Evolutionary conservation across 1,140 invertebrate species (phyloP).

Genomic region (Lanistes nyassanus): DNA sequence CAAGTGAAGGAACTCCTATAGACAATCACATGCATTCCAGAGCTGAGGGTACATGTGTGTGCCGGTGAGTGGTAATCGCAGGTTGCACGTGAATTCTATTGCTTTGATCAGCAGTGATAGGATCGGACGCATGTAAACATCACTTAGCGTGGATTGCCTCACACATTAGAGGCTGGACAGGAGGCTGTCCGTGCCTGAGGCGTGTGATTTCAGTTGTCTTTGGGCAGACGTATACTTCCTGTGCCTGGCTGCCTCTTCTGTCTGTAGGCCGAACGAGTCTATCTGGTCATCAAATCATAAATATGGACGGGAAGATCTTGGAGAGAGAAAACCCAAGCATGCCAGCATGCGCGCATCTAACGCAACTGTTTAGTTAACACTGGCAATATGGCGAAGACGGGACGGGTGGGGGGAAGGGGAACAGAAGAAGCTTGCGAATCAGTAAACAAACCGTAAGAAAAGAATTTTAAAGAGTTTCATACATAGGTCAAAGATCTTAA

Average conservation of each 20-base stretch:
- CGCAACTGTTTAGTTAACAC: neutral
- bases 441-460: no score
- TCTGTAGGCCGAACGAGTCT: neutral
- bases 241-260: neutral
- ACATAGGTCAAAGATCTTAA: no score
- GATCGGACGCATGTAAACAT: slow-evolving; percentile 1
- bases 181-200: neutral
- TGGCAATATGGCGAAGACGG: neutral
- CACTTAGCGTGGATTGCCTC: slow-evolving; percentile 9
- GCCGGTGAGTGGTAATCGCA: neutral
- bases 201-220: neutral
- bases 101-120: slow-evolving; percentile 4
- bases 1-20: neutral
- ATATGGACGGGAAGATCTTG: neutral
- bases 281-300: neutral
- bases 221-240: neutral
- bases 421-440: neutral
- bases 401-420: neutral
- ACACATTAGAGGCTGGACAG: neutral
- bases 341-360: neutral
- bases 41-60: neutral
- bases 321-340: neutral
- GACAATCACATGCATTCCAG: neutral
- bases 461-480: no score
- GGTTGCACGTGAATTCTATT: neutral